A percentile compares a stretch with the other conserved stretches of the same genome.
Conservation (phyloP, 2,888 invertebrate species). For the Xanthorhoe designata region DNA sequence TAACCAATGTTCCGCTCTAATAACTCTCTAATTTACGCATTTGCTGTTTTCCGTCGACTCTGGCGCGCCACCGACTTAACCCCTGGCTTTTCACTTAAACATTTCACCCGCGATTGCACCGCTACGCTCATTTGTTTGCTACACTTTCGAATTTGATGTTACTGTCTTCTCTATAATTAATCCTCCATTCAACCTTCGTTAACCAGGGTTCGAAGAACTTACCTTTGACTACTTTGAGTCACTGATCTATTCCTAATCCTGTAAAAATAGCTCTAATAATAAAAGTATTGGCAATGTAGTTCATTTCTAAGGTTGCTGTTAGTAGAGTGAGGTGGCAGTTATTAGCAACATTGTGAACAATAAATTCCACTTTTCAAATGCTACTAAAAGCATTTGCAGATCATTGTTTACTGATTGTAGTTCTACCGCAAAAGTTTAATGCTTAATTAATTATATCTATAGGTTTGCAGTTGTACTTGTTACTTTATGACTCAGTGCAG, state of each 20-base stretch:
- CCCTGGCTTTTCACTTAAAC: constrained; percentile 77
- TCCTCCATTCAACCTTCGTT: background rate
- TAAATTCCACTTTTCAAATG: constrained; percentile 63
- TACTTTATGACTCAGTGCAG: constrained; percentile 6
- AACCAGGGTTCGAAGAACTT: background rate
- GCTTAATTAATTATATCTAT: constrained; percentile 5
- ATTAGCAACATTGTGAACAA: constrained; percentile 54
- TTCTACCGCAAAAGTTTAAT: constrained; percentile 52
- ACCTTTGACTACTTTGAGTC: background rate
- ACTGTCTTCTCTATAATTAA: constrained; percentile 43
- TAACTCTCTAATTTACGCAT: constrained; percentile 83
- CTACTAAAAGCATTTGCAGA: constrained; percentile 65
- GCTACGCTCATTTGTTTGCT: constrained; percentile 69
- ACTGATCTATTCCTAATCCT: background rate
- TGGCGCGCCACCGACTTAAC: constrained; percentile 73
- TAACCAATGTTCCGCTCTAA: constrained; percentile 85
- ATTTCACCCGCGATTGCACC: constrained; percentile 72
- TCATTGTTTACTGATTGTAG: constrained; percentile 65
- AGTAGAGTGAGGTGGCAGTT: constrained; percentile 17
- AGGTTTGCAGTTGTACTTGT: constrained; percentile 4
- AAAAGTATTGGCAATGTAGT: background rate
- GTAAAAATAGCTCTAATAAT: background rate
- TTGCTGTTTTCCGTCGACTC: constrained; percentile 81
- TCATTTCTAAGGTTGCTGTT: background rate
- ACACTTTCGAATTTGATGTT: constrained; percentile 76